Percentiles rank a stretch among this genome's conserved stretches.
Conservation (phyloP, 2,888 invertebrate species). For the Cosmopolites sordidus region DNA sequence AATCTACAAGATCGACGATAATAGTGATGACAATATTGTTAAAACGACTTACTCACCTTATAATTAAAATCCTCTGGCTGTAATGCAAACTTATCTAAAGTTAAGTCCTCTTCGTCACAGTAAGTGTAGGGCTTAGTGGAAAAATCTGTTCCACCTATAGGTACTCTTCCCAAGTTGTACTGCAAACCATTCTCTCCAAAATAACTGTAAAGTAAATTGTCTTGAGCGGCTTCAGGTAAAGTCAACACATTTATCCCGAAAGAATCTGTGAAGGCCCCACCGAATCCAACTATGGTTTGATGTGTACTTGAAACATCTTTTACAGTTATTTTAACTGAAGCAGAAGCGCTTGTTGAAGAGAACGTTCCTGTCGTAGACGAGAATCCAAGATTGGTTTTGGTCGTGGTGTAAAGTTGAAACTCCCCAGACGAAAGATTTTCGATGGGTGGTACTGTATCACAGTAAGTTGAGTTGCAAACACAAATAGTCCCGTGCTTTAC, state of each 20-base stretch:
- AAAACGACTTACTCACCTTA: constrained; percentile 52
- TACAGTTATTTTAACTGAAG: constrained; percentile 10
- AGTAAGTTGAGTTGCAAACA: constrained; percentile 48
- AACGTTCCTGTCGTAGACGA: constrained; percentile 48
- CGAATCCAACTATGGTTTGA: constrained; percentile 76
- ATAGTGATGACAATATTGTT: background rate
- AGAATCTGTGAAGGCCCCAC: constrained; percentile 71
- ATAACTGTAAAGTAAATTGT: constrained; percentile 60
- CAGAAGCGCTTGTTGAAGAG: background rate
- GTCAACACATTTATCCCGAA: constrained; percentile 64
- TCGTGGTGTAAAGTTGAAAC: constrained; percentile 45
- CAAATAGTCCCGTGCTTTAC: constrained; percentile 39
- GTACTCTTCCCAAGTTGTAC: constrained; percentile 75
- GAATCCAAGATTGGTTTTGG: constrained; percentile 55
- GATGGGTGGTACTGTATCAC: constrained; percentile 44
- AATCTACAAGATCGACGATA: constrained; percentile 33
- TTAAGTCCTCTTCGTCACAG: constrained; percentile 52
- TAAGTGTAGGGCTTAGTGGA: constrained; percentile 79
- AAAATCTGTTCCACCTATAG: constrained; percentile 85
- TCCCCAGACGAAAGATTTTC: constrained; percentile 20
- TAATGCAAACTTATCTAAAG: constrained; percentile 63
- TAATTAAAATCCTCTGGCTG: constrained; percentile 63
- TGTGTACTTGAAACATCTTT: constrained; percentile 27
- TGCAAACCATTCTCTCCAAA: constrained; percentile 66
- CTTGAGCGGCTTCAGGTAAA: constrained; percentile 53